Evolutionary conservation across 2,797 vertebrate species (phyloP).

Genomic region (Peromyscus nudipes): DNA sequence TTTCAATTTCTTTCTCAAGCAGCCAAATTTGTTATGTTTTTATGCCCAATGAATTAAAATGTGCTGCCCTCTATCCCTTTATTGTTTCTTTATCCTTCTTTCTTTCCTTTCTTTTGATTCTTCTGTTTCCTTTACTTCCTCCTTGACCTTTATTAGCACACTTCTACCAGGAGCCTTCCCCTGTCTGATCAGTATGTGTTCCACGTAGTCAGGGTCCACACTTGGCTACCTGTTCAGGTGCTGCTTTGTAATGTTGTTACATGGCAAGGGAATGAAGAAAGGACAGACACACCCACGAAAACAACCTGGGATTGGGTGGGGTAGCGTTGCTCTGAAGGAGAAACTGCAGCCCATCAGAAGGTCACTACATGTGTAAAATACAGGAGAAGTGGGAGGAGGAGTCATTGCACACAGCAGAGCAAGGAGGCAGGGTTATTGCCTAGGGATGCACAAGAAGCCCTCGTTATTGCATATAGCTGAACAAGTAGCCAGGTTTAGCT

Average conservation of each 20-base stretch:
- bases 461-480: not conserved
- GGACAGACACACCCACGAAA: not conserved
- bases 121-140: not conserved
- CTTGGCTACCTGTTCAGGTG: not conserved
- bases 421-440: not conserved
- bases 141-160: not conserved
- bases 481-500: not conserved
- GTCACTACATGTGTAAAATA: no score
- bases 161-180: not conserved
- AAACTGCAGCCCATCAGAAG: not conserved
- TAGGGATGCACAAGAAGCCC: not conserved
- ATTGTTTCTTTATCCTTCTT: not conserved
- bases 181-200: no score
- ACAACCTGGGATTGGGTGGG: not conserved
- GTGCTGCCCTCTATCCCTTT: not conserved
- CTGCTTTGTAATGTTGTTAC: no score
- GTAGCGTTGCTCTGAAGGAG: no score
- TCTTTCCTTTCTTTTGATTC: not conserved
- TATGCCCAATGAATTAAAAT: not conserved
- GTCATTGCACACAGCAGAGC: not conserved
- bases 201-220: not conserved
- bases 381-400: no score
- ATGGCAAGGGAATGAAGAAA: not conserved
- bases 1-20: not conserved
- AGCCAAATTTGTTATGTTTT: not conserved